These are phyloP conservation scores for Petromus typicus DNA, from an alignment of 2,113 vertebrate species.

Conservation along the genomic window DNA sequence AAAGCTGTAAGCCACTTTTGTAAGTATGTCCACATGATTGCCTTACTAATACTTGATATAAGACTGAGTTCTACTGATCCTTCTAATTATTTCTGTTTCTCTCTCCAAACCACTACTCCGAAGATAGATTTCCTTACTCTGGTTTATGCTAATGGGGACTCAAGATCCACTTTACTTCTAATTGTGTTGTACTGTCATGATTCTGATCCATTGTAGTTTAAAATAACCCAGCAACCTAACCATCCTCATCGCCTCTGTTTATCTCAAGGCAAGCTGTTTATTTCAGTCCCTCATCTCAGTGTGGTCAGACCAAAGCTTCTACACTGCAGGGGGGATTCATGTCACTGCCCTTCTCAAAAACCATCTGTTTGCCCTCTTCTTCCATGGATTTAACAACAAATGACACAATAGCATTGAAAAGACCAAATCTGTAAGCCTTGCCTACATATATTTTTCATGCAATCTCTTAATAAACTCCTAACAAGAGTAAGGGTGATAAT, in stretches of 20 bases:
- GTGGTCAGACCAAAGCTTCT: background rate
- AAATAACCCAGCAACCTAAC: background rate
- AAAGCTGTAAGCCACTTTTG: background rate
- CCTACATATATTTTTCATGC: background rate
- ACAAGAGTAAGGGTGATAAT: background rate
- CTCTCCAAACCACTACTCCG: background rate
- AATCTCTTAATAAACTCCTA: background rate
- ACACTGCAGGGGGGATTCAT: background rate
- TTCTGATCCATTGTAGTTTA: constrained; percentile 6
- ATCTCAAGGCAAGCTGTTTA: background rate
- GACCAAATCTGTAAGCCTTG: background rate
- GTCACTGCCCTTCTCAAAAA: background rate
- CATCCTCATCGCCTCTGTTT: background rate
- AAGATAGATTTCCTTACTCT: background rate
- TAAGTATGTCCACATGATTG: background rate
- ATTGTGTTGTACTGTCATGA: background rate
- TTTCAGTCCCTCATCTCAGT: background rate
- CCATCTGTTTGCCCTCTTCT: background rate
- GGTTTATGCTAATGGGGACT: background rate
- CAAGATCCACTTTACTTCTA: background rate
- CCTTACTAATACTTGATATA: background rate
- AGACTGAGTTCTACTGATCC: background rate
- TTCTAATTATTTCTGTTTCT: background rate
- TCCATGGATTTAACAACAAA: background rate
- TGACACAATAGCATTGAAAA: background rate